Percentiles rank a stretch among this genome's conserved stretches.
Evolutionary conservation across 2,888 invertebrate species (phyloP).

Genomic region (Cabera pusaria): DNA sequence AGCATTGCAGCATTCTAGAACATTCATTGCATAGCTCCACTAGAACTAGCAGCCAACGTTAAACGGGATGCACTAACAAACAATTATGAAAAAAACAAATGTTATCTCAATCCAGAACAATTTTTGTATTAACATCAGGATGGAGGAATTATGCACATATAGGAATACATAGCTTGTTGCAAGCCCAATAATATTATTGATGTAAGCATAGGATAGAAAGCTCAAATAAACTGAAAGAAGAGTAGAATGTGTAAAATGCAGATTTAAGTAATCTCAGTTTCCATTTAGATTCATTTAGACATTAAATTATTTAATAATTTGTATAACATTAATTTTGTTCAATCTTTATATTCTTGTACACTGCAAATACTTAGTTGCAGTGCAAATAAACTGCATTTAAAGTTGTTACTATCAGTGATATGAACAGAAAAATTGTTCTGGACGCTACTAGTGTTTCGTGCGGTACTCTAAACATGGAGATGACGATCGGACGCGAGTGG

Average conservation of each 20-base stretch:
- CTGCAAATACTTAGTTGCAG: too few species aligned
- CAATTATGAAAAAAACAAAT: conserved; percentile 45
- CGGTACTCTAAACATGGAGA: conserved; percentile 75
- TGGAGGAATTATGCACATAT: conserved; percentile 51
- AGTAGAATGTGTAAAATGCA: conserved; percentile 6
- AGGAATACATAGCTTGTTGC: conserved; percentile 1
- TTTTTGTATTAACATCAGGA: conserved; percentile 56
- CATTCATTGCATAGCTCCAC: conserved; percentile 61
- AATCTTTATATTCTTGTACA: too few species aligned
- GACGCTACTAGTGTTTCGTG: conserved; percentile 62
- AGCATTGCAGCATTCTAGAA: conserved; percentile 48
- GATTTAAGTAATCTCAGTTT: too few species aligned
- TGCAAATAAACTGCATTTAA: too few species aligned
- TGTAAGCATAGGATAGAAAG: conserved; percentile 25
- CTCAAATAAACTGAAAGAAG: conserved; percentile 21
- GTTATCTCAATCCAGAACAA: conserved; percentile 73
- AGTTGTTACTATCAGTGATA: conserved; percentile 12
- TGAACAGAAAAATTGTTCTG: conserved; percentile 52
- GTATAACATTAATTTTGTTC: too few species aligned
- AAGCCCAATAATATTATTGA: conserved; percentile 12
- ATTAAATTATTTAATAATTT: too few species aligned
- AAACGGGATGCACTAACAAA: conserved; percentile 73
- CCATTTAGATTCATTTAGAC: too few species aligned
- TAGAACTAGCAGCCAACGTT: conserved; percentile 62
- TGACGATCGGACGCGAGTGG: conserved; percentile 72